phyloP scores from a whole-genome alignment of 2,113 vertebrate species.

The Cochlearius cochlearius region DNA sequence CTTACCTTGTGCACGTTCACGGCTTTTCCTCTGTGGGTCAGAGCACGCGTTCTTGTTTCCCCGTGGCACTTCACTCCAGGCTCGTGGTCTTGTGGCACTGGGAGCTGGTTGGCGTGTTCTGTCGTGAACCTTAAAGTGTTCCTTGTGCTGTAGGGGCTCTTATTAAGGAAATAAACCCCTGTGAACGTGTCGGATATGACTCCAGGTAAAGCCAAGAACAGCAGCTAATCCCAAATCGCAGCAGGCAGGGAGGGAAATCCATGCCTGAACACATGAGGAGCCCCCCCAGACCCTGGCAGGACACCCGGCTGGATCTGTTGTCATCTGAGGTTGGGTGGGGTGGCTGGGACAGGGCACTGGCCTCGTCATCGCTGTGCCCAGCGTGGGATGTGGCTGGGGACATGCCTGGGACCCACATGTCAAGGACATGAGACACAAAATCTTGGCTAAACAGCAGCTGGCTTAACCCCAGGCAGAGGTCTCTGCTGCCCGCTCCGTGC shows the following conservation, averaged over 20 bases:
- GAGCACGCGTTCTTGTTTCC: background rate
- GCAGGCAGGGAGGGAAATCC: background rate
- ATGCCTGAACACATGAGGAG: fast-evolving
- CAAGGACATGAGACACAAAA: fast-evolving
- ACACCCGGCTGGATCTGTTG: background rate
- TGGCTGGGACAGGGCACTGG: background rate
- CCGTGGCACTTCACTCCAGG: background rate
- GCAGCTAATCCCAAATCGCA: background rate
- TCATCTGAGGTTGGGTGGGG: background rate
- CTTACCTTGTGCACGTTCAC: fast-evolving
- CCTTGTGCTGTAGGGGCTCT: background rate
- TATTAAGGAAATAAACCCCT: background rate
- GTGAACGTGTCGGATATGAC: fast-evolving
- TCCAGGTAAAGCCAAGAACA: background rate
- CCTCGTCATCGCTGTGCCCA: fast-evolving
- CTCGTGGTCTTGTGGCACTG: background rate
- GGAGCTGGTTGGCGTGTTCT: background rate
- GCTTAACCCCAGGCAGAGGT: background rate
- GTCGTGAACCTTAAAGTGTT: background rate
- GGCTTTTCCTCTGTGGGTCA: background rate
- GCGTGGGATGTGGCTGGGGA: background rate
- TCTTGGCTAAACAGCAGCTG: fast-evolving
- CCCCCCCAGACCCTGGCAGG: background rate
- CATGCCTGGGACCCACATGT: background rate
- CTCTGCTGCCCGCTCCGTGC: background rate